Percentiles rank a stretch among this genome's conserved stretches.
Conservation (phyloP, 2,888 invertebrate genomes). For the Cosmopolites sordidus region DNA sequence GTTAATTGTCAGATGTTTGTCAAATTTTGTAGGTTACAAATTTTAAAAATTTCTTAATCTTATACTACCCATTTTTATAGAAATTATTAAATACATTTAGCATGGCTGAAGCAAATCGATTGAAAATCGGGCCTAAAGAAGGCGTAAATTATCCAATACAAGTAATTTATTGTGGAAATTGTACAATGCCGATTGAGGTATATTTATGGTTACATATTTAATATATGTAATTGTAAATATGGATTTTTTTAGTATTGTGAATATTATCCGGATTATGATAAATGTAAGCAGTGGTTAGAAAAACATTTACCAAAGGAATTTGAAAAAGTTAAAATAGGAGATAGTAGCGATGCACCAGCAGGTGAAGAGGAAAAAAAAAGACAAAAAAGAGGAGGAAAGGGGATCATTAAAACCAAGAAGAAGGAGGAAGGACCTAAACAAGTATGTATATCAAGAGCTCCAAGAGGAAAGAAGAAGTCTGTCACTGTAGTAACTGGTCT, state of each 20-base stretch:
- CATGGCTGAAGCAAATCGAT: conserved; percentile 37
- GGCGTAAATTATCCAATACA: conserved; percentile 76
- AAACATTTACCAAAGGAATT: conserved; percentile 91
- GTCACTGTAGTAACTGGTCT: conserved; percentile 96
- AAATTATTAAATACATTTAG: too few species aligned
- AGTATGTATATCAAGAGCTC: conserved; percentile 81
- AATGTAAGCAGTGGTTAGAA: conserved; percentile 96
- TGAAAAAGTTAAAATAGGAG: conserved; percentile 76
- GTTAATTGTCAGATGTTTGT: too few species aligned
- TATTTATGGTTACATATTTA: conserved; percentile 23
- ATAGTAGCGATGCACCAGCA: conserved; percentile 54
- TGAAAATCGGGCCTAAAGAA: conserved; percentile 51
- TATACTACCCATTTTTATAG: too few species aligned
- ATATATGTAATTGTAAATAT: neutral
- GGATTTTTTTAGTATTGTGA: conserved; percentile 78
- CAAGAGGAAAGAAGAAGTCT: conserved; percentile 97
- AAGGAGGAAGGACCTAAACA: conserved; percentile 86
- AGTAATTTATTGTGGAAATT: conserved; percentile 90
- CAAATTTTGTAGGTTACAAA: too few species aligned
- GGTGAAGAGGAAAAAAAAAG: conserved; percentile 88
- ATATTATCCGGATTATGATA: conserved; percentile 95
- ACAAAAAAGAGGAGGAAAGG: conserved; percentile 96
- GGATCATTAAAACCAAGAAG: conserved; percentile 91
- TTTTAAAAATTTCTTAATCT: too few species aligned
- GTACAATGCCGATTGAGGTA: conserved; percentile 90